Base-by-base conservation (phyloP, 1,140 invertebrate species). In the Sarcophaga peregrina region DNA sequence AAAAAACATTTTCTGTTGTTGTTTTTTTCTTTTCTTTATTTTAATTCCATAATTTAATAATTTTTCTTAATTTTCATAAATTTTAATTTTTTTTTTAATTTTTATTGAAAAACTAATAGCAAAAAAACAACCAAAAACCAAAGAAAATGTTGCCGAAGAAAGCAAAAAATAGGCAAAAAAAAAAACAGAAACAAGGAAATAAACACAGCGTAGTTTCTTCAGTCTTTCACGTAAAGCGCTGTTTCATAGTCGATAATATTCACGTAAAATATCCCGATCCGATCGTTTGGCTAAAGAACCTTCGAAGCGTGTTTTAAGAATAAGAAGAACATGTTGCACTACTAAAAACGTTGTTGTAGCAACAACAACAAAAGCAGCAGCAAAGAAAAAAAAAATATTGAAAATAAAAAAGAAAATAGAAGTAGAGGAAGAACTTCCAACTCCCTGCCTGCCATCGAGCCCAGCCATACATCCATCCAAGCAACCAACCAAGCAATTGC, bases 201-300 rank as follows among this genome's bases (percentile, higher is more conserved):
- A 15, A 1, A 37, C 25, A 37, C 25, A 37, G 25, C 1, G 25
- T 37, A 37, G 25, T 37, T 37, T 37, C n/a, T 37, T 37, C 47
- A 78, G n/a, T 20, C 20, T 48, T 46, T 47, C 20, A 78, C 75
- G 47, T 78, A 52, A 78, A 68, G 52, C 52, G 52, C 75, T 37
- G 25, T 37, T 78, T 48, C 48, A 78, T 50, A 78, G 62, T 68
- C 62, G 25, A 37, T 37, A 78, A 78, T 78, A 78, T 78, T 50
- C 75, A 78, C 75, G 75, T 50, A 78, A 78, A 72, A 78, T 50
- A 78, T 78, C 75, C 75, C 75, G 75, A 78, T 20, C 75, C 75
- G 75, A 78, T 20, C 75, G 75, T 78, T 50, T 68, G 25, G 17
- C 85, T 46, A 81, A 83, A 76, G 25, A 85, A 81, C 25, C 72